Percentiles rank a stretch among this genome's conserved stretches.
Evolutionary conservation across 2,113 vertebrate species (phyloP).

Genomic region (Antidorcas marsupialis): DNA sequence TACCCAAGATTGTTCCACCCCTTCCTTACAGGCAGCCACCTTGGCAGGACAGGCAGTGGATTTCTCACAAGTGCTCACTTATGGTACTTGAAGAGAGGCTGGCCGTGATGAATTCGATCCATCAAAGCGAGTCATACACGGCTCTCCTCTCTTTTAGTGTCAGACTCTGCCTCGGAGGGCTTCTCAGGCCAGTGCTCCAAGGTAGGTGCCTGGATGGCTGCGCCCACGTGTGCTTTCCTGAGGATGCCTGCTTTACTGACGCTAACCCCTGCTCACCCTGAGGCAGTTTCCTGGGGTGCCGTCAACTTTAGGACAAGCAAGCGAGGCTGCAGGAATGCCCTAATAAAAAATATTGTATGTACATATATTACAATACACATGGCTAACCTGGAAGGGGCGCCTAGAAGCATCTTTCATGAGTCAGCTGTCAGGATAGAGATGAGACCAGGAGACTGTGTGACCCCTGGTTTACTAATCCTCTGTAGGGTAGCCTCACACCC

Average conservation of each 20-base stretch:
- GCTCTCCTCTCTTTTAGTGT: conserved; percentile 66
- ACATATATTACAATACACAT: background rate
- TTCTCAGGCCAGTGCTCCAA: background rate
- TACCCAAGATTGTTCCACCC: conserved; percentile 42
- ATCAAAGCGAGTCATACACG: conserved; percentile 62
- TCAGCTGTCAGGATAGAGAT: background rate
- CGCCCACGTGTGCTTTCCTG: background rate
- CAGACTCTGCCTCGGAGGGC: conserved; percentile 33
- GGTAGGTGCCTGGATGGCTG: conserved; percentile 31
- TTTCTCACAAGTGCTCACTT: background rate
- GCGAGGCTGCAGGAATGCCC: background rate
- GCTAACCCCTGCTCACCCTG: background rate
- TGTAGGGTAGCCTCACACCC: too few species aligned
- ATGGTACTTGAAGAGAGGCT: conserved; percentile 66
- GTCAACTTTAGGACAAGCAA: background rate
- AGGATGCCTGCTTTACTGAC: background rate
- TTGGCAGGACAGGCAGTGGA: background rate
- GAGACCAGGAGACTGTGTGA: background rate
- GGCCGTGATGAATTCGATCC: conserved; percentile 61
- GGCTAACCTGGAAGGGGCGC: background rate
- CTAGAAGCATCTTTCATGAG: background rate
- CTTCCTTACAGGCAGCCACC: background rate
- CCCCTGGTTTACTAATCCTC: background rate
- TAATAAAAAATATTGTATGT: background rate
- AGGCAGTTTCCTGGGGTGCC: background rate